Evolutionary conservation across 1,140 invertebrate species (phyloP), one percentile per base, ranked within the genome.

Genomic region (Latrodectus geometricus): DNA sequence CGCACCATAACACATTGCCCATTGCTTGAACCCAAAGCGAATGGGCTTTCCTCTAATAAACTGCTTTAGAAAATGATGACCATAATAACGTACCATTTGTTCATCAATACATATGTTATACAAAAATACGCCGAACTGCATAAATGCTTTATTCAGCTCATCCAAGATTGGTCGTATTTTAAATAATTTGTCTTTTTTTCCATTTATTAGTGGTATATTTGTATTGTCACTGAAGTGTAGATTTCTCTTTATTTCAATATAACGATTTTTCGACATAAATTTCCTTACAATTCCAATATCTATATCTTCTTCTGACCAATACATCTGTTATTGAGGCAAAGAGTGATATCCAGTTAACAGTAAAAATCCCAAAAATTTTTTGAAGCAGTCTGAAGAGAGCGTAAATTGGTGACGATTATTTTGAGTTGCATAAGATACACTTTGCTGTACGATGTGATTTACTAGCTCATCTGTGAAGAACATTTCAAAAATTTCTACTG

Each of bases 401-500:
- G 74, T 76, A 76, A 76, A 76, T 76, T 76, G 74, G 50, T 56
- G 74, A 76, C 50, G 74, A 76, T 76, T 76, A 76, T 76, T 76
- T 76, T 76, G 74, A 56, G 74, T 76, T 76, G 74, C 74, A 76
- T 76, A 76, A 76, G 74, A 76, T 76, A 76, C 50, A 76, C 74
- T 76, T 75, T 75, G 73, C 73, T 75, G 73, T 75, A 75, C 73
- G 73, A 75, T 75, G 73, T 75, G 73, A 75, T 75, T 75, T 75
- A 75, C 73, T 75, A 75, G 73, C n/a, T 75, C 73, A 75, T 75
- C 73, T 75, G 73, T 75, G 73, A 75, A 75, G 73, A 75, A 75
- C 73, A 75, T 75, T 75, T 75, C 73, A 75, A 75, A 75, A 75
- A 75, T 75, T 75, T 75, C 73, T 75, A 75, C 73, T 75, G 73